These are phyloP conservation scores for Standfussiana lucernea DNA, from an alignment of 2,888 invertebrate species.

Conservation along the genomic window DNA sequence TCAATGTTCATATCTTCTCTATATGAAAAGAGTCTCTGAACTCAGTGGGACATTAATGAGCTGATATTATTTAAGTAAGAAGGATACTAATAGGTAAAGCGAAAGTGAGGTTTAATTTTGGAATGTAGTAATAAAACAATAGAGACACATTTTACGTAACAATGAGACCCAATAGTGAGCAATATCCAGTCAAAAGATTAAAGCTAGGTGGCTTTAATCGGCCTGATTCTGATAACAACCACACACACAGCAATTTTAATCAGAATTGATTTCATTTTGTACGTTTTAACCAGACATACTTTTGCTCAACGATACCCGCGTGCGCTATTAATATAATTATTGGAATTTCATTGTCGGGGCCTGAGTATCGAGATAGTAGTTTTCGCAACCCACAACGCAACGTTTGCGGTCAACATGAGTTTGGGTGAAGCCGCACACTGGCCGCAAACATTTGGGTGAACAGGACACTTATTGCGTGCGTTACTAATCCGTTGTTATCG, in stretches of 20 bases:
- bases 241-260: conserved; percentile 40
- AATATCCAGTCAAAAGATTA: conserved; percentile 3
- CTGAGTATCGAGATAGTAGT: conserved; percentile 69
- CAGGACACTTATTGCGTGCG: conserved; percentile 72
- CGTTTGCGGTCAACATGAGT: conserved; percentile 80
- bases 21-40: background rate
- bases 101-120: background rate
- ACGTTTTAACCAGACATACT: conserved; percentile 49
- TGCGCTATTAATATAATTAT: conserved; percentile 76
- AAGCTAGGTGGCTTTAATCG: too few relatives aligned
- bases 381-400: conserved; percentile 76
- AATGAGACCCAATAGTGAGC: background rate
- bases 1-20: background rate
- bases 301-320: conserved; percentile 61
- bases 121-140: background rate
- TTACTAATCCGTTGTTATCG: conserved; percentile 53
- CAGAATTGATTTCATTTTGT: conserved; percentile 44
- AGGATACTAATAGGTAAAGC: background rate
- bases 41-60: background rate
- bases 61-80: background rate
- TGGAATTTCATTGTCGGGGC: conserved; percentile 76
- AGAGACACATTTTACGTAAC: background rate
- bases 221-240: conserved; percentile 11
- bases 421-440: conserved; percentile 71
- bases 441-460: conserved; percentile 76